Percentiles rank a stretch among this genome's conserved stretches.
Evolutionary conservation across 2,113 vertebrate genomes (phyloP).

Genomic region (Danio rerio): GRCz12tu NC_133182.1:28499001-28499500

Average conservation of each 20-base stretch:
- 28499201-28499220: constrained; percentile 23
- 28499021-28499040: not conserved
- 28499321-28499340: constrained; percentile 71
- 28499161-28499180: not conserved
- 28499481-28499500: too few species aligned
- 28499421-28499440: too few species aligned
- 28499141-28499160: not conserved
- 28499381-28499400: constrained; percentile 72
- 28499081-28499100: constrained; percentile 14
- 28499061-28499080: not conserved
- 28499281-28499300: constrained; percentile 64
- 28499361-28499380: constrained; percentile 19
- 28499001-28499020: not conserved
- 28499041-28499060: not conserved
- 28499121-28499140: not conserved
- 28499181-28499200: not conserved
- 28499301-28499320: constrained; percentile 59
- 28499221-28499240: constrained; percentile 14
- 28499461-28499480: too few species aligned
- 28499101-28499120: not conserved
- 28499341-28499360: constrained; percentile 57
- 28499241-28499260: not conserved
- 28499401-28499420: constrained; percentile 32
- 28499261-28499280: constrained; percentile 35
- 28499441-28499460: too few species aligned